Conservation (phyloP, 2,797 vertebrate species). For the Hypotaenidia okinawae region DNA sequence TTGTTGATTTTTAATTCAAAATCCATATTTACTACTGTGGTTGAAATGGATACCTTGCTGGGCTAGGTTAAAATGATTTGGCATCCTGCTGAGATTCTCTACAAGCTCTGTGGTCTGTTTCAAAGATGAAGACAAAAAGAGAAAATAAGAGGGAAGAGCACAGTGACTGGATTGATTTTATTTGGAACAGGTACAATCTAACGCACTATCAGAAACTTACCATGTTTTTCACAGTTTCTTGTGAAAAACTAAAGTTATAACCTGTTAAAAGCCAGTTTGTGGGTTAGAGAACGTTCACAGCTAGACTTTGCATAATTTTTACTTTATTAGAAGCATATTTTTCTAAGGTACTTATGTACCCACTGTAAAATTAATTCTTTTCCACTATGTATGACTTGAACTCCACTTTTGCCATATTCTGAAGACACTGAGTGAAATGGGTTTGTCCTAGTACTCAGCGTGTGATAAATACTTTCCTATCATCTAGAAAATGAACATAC, state of each 20-base stretch:
- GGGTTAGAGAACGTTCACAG: not conserved
- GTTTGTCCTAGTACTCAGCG: not conserved
- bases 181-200: conserved; percentile 31
- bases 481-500: not conserved
- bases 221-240: not conserved
- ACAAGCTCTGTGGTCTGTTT: conserved; percentile 52
- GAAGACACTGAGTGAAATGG: not conserved
- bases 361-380: not conserved
- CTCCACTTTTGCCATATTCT: not conserved
- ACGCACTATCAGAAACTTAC: not conserved
- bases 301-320: not conserved
- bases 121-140: conserved; percentile 32
- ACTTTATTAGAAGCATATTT: not conserved
- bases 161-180: conserved; percentile 48
- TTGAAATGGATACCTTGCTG: conserved; percentile 63
- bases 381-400: not conserved
- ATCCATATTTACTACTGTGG: conserved; percentile 61
- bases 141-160: not conserved
- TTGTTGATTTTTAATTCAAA: conserved; percentile 73
- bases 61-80: conserved; percentile 67
- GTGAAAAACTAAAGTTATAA: not conserved
- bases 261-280: not conserved
- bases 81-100: conserved; percentile 55
- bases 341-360: not conserved
- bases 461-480: not conserved